Evolutionary conservation across 2,797 vertebrate species (phyloP), one percentile per base, ranked within the genome.

Genomic region (Spinus olivaceus): DNA sequence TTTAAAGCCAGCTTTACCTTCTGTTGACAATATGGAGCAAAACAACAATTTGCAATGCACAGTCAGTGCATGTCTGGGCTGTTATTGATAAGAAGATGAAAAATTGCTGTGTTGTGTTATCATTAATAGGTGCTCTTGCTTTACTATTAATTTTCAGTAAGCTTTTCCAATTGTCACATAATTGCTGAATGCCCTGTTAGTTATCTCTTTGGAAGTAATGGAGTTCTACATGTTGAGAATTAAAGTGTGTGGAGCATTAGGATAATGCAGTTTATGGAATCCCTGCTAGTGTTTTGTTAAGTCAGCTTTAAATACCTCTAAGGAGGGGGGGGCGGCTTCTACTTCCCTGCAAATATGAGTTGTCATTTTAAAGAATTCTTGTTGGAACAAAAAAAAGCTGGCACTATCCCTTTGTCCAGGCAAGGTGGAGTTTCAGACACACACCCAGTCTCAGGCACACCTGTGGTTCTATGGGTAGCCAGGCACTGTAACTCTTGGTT

Each of bases 11-110:
- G 10, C 10, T 96, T 95, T 95, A 21, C 28, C n/a, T 88, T 61
- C n/a, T 70, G 50, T 21, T 81, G 77, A 92, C 93, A 95, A 46
- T 88, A 91, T 66, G 77, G 69, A 92, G 93, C 61, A 92, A 92
- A 96, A 92, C 51, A 93, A 24, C 79, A 87, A 96, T 95, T 95
- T 92, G 57, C 64, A 90, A 32, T 77, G 63, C 72, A 41, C 28
- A 57, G 93, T 88, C 86, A 49, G 70, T 95, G 88, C 18, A 19
- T 7, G 18, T 69, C 65, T 97, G 47, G 74, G 49, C 74, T 79
- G 33, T 84, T 93, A 53, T 35, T 82, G 84, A 89, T 93, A 96
- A 71, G 60, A 85, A 33, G 24, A 46, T 59, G 60, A 65, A 67
- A 79, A 93, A 93, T 25, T 46, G 41, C 32, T 83, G 32, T 60